phyloP scores from a whole-genome alignment of 2,888 invertebrate genomes.

The Caenorhabditis drosophilae region DNA sequence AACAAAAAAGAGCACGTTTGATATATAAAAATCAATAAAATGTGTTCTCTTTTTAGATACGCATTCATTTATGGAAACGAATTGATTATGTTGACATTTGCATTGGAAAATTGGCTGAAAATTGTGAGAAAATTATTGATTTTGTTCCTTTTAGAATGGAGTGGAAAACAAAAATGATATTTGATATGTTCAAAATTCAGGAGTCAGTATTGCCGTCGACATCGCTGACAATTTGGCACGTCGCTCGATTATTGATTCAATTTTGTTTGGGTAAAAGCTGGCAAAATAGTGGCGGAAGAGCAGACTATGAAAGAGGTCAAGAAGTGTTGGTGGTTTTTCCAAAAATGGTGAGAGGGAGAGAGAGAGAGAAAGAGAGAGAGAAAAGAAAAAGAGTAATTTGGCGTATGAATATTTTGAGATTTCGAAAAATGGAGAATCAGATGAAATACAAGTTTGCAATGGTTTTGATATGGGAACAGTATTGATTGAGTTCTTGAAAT shows the following conservation, averaged over 20 bases:
- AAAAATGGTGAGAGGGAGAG: too few relatives aligned
- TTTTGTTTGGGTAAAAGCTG: slow-evolving; percentile 24
- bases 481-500: slow-evolving; percentile 32
- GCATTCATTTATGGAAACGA: slow-evolving; percentile 30
- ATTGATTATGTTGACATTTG: slow-evolving; percentile 28
- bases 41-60: slow-evolving; percentile 36
- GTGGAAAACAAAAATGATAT: background rate
- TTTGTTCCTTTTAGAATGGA: too few relatives aligned
- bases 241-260: slow-evolving; percentile 39
- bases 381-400: too few relatives aligned
- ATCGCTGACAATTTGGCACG: slow-evolving; percentile 28
- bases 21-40: background rate
- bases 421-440: too few relatives aligned
- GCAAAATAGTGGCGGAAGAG: slow-evolving; percentile 14
- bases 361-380: too few relatives aligned
- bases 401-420: too few relatives aligned
- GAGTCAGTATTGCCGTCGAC: slow-evolving; percentile 10
- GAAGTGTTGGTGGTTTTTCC: too few relatives aligned
- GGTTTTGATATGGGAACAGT: slow-evolving; percentile 16
- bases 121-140: slow-evolving; percentile 23
- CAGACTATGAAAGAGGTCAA: background rate
- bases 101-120: slow-evolving; percentile 44
- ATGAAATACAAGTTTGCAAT: background rate
- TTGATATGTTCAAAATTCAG: too few relatives aligned
- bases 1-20: background rate